Evolutionary conservation across 2,113 vertebrate species (phyloP).

Genomic region (Siniperca chuatsi): DNA sequence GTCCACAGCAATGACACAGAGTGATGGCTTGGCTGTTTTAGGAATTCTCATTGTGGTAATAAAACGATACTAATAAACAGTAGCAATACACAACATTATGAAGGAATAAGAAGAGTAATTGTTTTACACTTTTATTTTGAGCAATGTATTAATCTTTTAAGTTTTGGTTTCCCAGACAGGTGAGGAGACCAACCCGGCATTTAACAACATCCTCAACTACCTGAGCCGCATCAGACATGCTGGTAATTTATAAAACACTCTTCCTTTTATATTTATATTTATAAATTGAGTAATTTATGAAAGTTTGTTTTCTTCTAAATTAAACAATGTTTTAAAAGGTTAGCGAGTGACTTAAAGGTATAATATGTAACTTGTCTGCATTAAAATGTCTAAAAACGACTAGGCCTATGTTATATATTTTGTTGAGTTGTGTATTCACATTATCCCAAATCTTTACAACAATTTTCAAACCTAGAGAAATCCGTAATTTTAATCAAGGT

Average conservation of each 20-base stretch:
- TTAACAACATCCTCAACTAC: slow-evolving; percentile 87
- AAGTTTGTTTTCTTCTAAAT: neutral
- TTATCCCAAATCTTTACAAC: no score
- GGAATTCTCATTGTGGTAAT: slow-evolving; percentile 86
- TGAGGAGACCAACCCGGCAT: slow-evolving; percentile 84
- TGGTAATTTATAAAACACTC: slow-evolving; percentile 78
- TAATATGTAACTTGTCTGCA: no score
- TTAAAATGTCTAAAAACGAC: no score
- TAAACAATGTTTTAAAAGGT: neutral
- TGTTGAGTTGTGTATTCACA: no score
- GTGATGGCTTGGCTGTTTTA: slow-evolving; percentile 89
- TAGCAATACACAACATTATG: neutral
- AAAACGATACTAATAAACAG: neutral
- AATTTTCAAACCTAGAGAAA: no score
- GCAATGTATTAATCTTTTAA: slow-evolving; percentile 1
- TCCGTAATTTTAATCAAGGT: no score
- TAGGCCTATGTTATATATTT: no score
- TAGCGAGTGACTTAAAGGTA: no score
- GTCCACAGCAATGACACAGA: slow-evolving; percentile 82
- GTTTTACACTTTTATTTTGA: neutral
- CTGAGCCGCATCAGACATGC: slow-evolving; percentile 86
- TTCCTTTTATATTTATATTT: neutral
- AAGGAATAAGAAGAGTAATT: neutral
- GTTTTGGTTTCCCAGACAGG: slow-evolving; percentile 82
- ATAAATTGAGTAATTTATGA: neutral